Evolutionary conservation across 2,797 vertebrate species (phyloP).

Genomic region (Microctenopoma lineatum): DNA sequence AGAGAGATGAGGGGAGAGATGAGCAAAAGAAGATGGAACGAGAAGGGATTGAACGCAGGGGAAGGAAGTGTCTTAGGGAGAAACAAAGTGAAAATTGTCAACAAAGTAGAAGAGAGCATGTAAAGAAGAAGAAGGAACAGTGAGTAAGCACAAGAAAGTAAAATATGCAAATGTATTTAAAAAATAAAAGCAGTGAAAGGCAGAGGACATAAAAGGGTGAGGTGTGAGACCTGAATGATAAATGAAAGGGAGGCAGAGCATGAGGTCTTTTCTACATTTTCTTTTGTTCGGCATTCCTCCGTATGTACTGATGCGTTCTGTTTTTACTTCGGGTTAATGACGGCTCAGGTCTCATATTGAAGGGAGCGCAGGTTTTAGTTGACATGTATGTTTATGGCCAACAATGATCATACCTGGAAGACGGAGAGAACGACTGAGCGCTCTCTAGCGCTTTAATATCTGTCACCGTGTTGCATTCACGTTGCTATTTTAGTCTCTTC

Average conservation of each 20-base stretch:
- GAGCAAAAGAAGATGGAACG: constrained; percentile 26
- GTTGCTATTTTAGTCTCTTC: background rate
- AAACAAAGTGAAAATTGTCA: constrained; percentile 22
- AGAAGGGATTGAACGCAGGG: constrained; percentile 5
- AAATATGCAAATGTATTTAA: background rate
- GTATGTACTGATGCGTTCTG: background rate
- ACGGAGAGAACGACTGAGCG: too few relatives aligned
- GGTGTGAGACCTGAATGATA: background rate
- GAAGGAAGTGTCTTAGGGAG: constrained; percentile 9
- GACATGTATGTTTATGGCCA: too few relatives aligned
- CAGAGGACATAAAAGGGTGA: background rate
- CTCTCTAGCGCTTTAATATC: constrained; percentile 4
- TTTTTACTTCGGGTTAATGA: constrained; percentile 1
- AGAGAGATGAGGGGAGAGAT: constrained; percentile 41
- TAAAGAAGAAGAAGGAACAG: background rate
- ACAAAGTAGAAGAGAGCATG: background rate
- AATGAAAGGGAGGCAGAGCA: background rate
- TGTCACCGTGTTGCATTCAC: constrained; percentile 1
- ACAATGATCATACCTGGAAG: too few relatives aligned
- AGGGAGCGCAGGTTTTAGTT: background rate
- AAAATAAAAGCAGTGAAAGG: background rate
- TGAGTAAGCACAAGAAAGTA: background rate
- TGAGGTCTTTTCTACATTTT: background rate
- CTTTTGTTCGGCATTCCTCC: background rate
- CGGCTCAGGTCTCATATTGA: background rate